phyloP scores from a whole-genome alignment of 2,888 invertebrate genomes.

The Diarsia mendica region DNA sequence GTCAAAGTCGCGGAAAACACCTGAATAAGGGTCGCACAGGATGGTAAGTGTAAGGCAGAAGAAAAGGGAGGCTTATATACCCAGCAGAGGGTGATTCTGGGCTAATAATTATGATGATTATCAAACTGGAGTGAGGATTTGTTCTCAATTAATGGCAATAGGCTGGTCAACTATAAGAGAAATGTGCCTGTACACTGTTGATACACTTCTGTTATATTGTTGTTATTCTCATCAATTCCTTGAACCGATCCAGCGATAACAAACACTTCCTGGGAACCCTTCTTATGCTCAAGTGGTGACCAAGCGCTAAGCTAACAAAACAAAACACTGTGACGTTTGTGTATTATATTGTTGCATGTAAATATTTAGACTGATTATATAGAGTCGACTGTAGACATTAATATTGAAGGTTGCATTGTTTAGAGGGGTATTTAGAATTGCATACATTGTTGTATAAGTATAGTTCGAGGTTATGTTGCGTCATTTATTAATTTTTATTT shows the following conservation, averaged over 20 bases:
- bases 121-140: neutral
- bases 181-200: too few relatives aligned
- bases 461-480: too few relatives aligned
- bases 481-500: too few relatives aligned
- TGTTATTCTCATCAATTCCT: conserved; percentile 12
- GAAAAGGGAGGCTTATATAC: too few relatives aligned
- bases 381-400: neutral
- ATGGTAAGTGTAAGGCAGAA: too few relatives aligned
- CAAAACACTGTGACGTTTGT: neutral
- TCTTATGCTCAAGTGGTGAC: neutral
- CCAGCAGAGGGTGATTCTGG: too few relatives aligned
- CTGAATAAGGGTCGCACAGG: too few relatives aligned
- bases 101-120: too few relatives aligned
- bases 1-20: too few relatives aligned
- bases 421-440: neutral
- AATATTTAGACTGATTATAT: conserved; percentile 12
- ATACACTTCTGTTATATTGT: too few relatives aligned
- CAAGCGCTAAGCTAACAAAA: conserved; percentile 34
- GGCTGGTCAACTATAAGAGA: too few relatives aligned
- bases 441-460: too few relatives aligned
- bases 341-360: neutral
- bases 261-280: conserved; percentile 1
- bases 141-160: neutral
- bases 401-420: neutral
- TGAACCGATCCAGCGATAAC: conserved; percentile 33